Percentiles rank a stretch among this genome's conserved stretches.
phyloP scores from a whole-genome alignment of 2,888 invertebrate species.

The Tachina lurida region DNA sequence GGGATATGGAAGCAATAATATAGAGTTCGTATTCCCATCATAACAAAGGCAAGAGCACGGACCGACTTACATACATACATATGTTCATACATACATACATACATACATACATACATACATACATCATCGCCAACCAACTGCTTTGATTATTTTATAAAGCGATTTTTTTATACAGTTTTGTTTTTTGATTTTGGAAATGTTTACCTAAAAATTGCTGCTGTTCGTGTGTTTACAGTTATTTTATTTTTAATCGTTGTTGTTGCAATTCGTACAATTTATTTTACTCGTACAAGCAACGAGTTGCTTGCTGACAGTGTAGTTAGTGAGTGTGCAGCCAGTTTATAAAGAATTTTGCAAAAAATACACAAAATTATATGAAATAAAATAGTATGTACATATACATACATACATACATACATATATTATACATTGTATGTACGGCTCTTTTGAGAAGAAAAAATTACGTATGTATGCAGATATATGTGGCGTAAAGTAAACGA shows the following conservation, averaged over 20 bases:
- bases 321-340: conserved; percentile 12
- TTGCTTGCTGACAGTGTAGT: conserved; percentile 43
- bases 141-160: conserved; percentile 59
- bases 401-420: conserved; percentile 1
- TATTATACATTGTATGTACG: not conserved
- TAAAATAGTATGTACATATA: not conserved
- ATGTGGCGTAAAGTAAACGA: not conserved
- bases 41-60: not conserved
- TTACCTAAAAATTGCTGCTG: conserved; percentile 22
- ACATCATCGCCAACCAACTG: conserved; percentile 45
- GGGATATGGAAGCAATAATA: conserved; percentile 11
- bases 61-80: not conserved
- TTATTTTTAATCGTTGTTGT: conserved; percentile 1
- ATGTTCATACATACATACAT: too few relatives aligned
- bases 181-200: conserved; percentile 38
- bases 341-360: conserved; percentile 29
- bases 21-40: conserved; percentile 40
- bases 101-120: too few relatives aligned
- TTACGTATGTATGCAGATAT: not conserved
- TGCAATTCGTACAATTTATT: conserved; percentile 1
- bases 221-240: conserved; percentile 53
- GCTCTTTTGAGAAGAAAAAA: conserved; percentile 1
- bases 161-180: conserved; percentile 19
- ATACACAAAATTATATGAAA: conserved; percentile 11
- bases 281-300: conserved; percentile 6